Evolutionary conservation across 1,140 invertebrate genomes (phyloP).

Genomic region (Drosophila ogumai): DNA sequence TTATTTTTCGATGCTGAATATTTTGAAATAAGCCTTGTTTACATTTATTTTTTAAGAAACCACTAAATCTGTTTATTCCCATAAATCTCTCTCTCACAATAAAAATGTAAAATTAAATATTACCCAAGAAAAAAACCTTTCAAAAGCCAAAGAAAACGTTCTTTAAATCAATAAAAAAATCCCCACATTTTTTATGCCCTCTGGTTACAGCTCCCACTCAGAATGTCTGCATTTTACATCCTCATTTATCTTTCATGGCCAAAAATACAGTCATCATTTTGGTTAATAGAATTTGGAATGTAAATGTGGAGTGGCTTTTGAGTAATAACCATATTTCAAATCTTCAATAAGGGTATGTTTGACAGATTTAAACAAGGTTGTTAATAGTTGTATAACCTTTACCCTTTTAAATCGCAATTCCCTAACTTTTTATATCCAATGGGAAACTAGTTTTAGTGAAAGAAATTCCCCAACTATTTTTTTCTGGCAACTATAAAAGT

Average conservation of each 20-base stretch:
- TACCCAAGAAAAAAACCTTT: too few relatives aligned
- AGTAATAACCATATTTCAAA: background rate
- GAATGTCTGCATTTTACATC: slow-evolving; percentile 3
- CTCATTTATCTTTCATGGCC: slow-evolving; percentile 12
- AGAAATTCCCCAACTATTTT: background rate
- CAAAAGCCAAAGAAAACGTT: background rate
- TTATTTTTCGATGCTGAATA: background rate
- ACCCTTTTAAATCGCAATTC: background rate
- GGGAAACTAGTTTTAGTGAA: background rate
- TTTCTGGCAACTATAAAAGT: slow-evolving; percentile 1
- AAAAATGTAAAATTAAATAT: background rate
- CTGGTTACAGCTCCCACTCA: background rate
- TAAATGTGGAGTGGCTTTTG: slow-evolving; percentile 1
- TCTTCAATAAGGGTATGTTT: background rate
- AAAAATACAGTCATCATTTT: slow-evolving; percentile 19
- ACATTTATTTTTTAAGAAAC: background rate
- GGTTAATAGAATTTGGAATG: slow-evolving; percentile 12
- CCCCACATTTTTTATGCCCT: background rate
- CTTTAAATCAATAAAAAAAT: slow-evolving; percentile 5
- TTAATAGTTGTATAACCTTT: background rate
- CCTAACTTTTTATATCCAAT: background rate
- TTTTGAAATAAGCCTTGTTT: background rate
- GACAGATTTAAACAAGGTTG: background rate
- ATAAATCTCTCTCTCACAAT: background rate
- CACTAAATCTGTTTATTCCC: background rate